phyloP scores from a whole-genome alignment of 2,113 vertebrate genomes.

The Myrmecobius fasciatus region DNA sequence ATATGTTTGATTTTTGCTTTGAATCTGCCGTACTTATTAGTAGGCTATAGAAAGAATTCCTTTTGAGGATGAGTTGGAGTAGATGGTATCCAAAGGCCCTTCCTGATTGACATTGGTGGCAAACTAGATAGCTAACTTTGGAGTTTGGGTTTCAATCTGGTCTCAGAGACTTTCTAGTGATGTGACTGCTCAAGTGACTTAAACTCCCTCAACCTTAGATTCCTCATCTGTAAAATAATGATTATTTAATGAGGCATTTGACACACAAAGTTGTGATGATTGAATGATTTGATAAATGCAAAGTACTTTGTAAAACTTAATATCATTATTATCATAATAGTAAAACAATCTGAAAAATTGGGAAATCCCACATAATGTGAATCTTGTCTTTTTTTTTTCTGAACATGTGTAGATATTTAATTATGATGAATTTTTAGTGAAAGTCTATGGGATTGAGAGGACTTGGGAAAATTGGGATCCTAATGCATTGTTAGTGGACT shows the following conservation, averaged over 20 bases:
- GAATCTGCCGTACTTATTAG: neutral
- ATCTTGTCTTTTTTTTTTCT: neutral
- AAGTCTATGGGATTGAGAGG: neutral
- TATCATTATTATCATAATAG: neutral
- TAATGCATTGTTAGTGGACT: no score
- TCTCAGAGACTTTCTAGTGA: neutral
- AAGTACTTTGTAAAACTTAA: neutral
- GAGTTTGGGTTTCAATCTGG: neutral
- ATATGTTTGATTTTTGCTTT: neutral
- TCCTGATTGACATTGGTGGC: neutral
- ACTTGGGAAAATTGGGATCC: no score
- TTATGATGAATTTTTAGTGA: conserved; percentile 14
- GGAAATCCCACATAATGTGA: conserved; percentile 16
- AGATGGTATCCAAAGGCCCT: neutral
- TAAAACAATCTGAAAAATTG: neutral
- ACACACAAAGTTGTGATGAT: neutral
- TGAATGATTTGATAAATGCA: neutral
- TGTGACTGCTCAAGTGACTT: neutral
- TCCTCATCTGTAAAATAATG: neutral
- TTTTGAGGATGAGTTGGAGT: neutral
- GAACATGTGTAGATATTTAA: neutral
- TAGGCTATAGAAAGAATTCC: neutral
- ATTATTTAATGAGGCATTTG: neutral
- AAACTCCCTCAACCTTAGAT: neutral
- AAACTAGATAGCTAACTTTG: neutral